A percentile compares a stretch with the other conserved stretches of the same genome.
Evolutionary conservation across 2,113 vertebrate species (phyloP).

Genomic region (Siniperca knerii): DNA sequence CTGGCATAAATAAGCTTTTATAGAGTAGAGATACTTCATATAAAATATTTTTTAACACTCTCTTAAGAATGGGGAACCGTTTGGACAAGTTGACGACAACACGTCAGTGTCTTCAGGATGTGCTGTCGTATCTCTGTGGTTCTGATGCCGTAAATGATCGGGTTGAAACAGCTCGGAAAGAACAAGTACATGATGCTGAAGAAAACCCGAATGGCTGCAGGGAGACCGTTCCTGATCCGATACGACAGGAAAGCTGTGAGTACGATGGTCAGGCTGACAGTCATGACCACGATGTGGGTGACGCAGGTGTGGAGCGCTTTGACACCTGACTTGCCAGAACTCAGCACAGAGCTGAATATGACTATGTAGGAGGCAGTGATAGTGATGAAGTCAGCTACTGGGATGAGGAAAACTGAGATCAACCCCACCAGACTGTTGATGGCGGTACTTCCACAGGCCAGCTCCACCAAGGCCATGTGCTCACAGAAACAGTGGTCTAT

Average conservation of each 20-base stretch:
- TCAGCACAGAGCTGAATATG: constrained; percentile 49
- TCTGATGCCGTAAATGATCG: constrained; percentile 56
- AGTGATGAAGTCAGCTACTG: constrained; percentile 27
- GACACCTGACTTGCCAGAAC: neutral
- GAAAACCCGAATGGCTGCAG: constrained; percentile 11
- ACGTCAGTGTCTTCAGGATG: constrained; percentile 6
- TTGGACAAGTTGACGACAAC: neutral
- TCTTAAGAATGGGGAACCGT: neutral
- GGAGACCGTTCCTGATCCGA: constrained; percentile 35
- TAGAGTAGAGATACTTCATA: too few species aligned
- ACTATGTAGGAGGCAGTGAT: constrained; percentile 31
- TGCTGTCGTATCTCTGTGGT: constrained; percentile 47
- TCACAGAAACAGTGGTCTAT: constrained; percentile 66
- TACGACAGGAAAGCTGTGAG: constrained; percentile 47
- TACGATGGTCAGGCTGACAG: neutral
- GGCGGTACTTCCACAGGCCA: constrained; percentile 54
- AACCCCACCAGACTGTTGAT: constrained; percentile 38
- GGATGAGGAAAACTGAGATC: neutral
- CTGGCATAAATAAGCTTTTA: too few species aligned
- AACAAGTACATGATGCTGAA: constrained; percentile 55
- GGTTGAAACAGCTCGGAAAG: constrained; percentile 50
- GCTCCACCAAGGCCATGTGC: constrained; percentile 65
- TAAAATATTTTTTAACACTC: neutral
- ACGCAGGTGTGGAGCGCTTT: constrained; percentile 56
- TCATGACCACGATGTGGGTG: constrained; percentile 53